Base-by-base conservation (phyloP, 2,113 vertebrate genomes). In the Echinops telfairi region DNA sequence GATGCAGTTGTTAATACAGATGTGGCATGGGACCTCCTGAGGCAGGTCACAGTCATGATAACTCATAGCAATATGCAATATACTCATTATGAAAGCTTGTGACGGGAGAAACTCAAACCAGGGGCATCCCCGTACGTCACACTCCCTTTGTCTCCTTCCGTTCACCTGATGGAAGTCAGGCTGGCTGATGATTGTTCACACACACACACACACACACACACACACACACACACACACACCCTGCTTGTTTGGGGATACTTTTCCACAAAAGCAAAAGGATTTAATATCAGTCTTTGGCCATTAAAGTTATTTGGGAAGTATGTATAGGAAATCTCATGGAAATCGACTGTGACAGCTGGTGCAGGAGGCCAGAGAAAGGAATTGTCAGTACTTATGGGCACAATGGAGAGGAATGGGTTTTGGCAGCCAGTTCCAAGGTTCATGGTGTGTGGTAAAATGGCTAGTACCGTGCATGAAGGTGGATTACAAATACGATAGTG, bases 1-100 rank as follows among this genome's bases (percentile, higher is more conserved):
- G 98, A 98, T 98, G 98, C 98, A 98, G 97, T 97, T 98, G 98
- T 98, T 98, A 98, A 98, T 98, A 98, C 98, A 98, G 98, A 98
- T 98, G 98, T 98, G 98, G 98, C 98, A 97, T 97, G 98, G 98
- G 97, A 98, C 98, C 98, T 98, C 98, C 97, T 33, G 97, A 98
- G 98, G 98, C 98, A 98, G 98, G 98, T 98, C 98, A 98, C 97
- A 98, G 98, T 96, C 98, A 98, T 97, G 98, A 98, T 98, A 98
- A 97, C 97, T 98, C 98, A 98, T 62, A 97, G 98, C 97, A 98
- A 98, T 96, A 97, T 64, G 75, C 97, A 97, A 96, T 98, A 91
- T 95, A 98, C 97, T 96, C 97, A 97, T 98, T 98, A 97, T 97
- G 98, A 98, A 97, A 97, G 98, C 97, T 96, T 97, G 96, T 96